Base-by-base conservation (phyloP, 2,888 invertebrate species). In the Polydrusus pterygomalis region DNA sequence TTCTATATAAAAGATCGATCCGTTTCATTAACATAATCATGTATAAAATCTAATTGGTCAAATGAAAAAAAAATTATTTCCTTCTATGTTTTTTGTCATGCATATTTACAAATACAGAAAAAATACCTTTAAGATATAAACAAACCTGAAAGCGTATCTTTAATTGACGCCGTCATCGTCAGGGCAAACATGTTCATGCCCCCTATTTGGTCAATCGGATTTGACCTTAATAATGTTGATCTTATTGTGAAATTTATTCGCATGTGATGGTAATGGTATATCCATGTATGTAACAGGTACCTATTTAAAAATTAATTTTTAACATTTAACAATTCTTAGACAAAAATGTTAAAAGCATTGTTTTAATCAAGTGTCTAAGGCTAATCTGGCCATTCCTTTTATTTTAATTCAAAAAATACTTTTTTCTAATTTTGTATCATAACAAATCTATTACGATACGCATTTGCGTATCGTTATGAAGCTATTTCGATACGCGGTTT, bases 241-340 rank as follows among this genome's bases (percentile, higher is more conserved):
- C 58, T 70, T 70, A 62, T 70, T 70, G 62, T 62, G 70, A 70
- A 70, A 70, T 70, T 47, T 60, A 34, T 63, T 20, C 60, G 43
- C 18, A 20, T 43, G 45, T 43, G 62, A 62, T 45, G 38, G 15
- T 20, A 40, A 43, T 62, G 62, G 34, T 10, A 9, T 34, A 34
- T 34, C 10, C 34, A 34, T 9, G 34, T 34, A 34, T 34, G 34
- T 34, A 34, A 10, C 34, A 62, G 18, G 62, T n/a, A 20, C 20
- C 10, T 13, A n/a, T n/a, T 43, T 10, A 34, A 34, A 34, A 8
- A 34, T 9, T 11, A 7, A 43, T 43, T 43, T 43, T 43, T 43
- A 43, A 43, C 34, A 34, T 6, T 34, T 6, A 34, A 34, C 34
- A 34, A 7, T 34, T 34, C 34, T 34, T 6, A 10, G 8, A 34